Percentiles rank a stretch among this genome's conserved stretches.
These are phyloP conservation scores for Bucorvus abyssinicus DNA, from an alignment of 2,797 vertebrate genomes.

Conservation along the genomic window DNA sequence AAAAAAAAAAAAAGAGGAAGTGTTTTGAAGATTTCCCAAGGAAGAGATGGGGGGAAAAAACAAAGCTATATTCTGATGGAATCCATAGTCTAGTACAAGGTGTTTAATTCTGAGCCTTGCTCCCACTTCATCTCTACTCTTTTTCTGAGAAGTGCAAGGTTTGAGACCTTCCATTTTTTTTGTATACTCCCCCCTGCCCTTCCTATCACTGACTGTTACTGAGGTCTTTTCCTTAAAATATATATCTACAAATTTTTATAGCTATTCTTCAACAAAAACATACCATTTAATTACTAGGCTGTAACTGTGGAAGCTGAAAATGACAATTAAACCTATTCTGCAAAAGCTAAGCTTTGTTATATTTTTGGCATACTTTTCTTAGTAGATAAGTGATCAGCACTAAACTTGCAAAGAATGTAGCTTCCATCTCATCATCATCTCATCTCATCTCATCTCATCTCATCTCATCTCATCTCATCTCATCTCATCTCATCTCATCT, in stretches of 20 bases:
- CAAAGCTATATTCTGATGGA: background rate
- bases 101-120: background rate
- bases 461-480: background rate
- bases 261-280: background rate
- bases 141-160: background rate
- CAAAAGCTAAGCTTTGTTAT: background rate
- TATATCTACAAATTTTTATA: background rate
- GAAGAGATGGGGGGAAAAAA: rapidly evolving
- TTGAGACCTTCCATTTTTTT: background rate
- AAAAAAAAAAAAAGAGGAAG: background rate
- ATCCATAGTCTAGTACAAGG: background rate
- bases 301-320: background rate
- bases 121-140: background rate
- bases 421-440: too few relatives aligned
- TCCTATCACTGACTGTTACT: background rate
- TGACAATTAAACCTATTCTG: rapidly evolving
- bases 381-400: background rate
- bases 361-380: background rate
- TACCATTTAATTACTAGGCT: background rate
- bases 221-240: background rate
- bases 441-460: too few relatives aligned
- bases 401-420: background rate
- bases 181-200: rapidly evolving
- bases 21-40: background rate
- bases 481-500: background rate